Evolutionary conservation across 2,113 vertebrate genomes (phyloP), one percentile per base, ranked within the genome.

Genomic region (Pangasianodon gigas): DNA sequence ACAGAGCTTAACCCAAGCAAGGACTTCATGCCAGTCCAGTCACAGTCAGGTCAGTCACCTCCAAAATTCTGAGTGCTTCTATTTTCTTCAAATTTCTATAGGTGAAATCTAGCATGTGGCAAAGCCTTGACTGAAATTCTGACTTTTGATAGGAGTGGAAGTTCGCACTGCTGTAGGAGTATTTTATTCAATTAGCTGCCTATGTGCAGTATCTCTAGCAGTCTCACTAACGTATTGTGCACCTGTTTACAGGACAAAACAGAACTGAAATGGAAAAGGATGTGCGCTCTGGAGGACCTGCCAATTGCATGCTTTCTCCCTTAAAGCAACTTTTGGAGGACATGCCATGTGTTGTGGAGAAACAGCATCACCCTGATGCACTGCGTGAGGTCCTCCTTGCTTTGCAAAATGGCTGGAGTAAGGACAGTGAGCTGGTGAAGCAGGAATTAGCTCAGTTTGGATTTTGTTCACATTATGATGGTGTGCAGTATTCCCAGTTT

Each of bases 21-120:
- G 84, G 89, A 89, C 74, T 84, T 16, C 0, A 54, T 6, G 29
- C 80, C 74, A 10, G 46, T 77, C 52, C 56, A 89, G 52, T 18
- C 29, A 2, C 11, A 16, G n/a, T 90, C 94, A 93, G 96, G 95
- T 96, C 71, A 91, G 94, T 93, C 48, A 26, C 41, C 51, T 75
- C 1, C 74, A 60, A 51, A 71, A 14, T n/a, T 21, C n/a, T 19
- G 14, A 60, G 26, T 6, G 13, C 48, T 10, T 71, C 67, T 71
- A 51, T 87, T 87, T 56, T 75, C 32, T 87, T 74, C 18, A 75
- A 32, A 58, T 41, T 58, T 11, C 54, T 37, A 37, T 9, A 37
- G 52, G 4, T 26, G 11, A 62, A 24, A 48, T 85, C 58, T 8
- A 46, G 11, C 54, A 84, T 56, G 32, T 84, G 60, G 26, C 51